A percentile compares a stretch with the other conserved stretches of the same genome.
Conservation (phyloP, 2,113 vertebrate genomes). For the Scophthalmus maximus region DNA sequence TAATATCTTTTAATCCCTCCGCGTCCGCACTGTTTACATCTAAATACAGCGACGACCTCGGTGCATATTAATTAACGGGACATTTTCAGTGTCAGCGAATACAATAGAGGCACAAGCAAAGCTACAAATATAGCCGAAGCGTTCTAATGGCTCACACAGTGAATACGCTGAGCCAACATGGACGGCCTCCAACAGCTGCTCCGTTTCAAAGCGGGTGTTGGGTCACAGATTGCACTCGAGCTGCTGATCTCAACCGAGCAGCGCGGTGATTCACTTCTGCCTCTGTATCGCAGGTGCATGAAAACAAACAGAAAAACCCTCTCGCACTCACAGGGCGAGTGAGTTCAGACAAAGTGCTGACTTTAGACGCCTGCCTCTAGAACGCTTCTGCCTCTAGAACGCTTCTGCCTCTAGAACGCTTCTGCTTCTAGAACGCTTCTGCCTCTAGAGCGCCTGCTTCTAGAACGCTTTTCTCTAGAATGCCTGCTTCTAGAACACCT, state of each 20-base stretch:
- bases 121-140: no score
- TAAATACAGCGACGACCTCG: not conserved
- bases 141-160: no score
- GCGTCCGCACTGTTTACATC: conserved; percentile 8
- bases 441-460: no score
- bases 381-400: no score
- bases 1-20: not conserved
- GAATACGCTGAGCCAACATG: no score
- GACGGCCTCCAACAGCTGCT: no score
- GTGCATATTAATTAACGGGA: not conserved
- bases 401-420: no score
- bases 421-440: no score
- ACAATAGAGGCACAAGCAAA: not conserved
- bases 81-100: not conserved
- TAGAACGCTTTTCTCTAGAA: no score
- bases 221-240: not conserved
- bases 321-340: not conserved
- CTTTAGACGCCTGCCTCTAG: not conserved
- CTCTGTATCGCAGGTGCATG: not conserved
- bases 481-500: no score
- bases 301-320: conserved; percentile 11
- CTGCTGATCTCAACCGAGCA: not conserved
- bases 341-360: conserved; percentile 27
- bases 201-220: no score
- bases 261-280: not conserved